Evolutionary conservation across 2,113 vertebrate species (phyloP).

Genomic region (Puffinus mauretanicus): DNA sequence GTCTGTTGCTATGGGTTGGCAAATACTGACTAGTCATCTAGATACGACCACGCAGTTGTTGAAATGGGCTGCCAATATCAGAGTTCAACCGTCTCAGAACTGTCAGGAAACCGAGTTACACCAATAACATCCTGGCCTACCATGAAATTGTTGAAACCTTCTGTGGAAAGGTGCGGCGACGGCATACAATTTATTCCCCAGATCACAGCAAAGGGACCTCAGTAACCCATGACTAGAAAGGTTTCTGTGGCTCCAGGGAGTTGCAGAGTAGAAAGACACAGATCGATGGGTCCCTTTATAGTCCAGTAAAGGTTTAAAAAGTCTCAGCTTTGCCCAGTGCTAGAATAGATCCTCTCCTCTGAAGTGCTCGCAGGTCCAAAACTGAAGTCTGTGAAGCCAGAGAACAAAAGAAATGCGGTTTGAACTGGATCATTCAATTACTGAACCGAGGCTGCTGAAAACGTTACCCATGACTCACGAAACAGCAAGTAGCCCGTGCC

Average conservation of each 20-base stretch:
- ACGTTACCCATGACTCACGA: too few relatives aligned
- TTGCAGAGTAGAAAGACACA: not conserved
- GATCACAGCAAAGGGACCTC: not conserved
- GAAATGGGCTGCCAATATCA: not conserved
- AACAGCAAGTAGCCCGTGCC: not conserved
- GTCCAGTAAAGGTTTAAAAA: not conserved
- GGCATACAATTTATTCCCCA: not conserved
- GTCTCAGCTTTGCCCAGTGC: not conserved
- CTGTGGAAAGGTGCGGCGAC: not conserved
- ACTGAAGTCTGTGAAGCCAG: not conserved
- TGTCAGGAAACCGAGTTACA: not conserved
- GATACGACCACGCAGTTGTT: not conserved
- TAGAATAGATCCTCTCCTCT: not conserved
- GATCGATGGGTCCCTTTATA: not conserved
- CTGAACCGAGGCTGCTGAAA: not conserved
- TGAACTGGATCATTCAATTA: not conserved
- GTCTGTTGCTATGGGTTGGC: not conserved
- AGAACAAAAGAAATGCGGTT: not conserved
- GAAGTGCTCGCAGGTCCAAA: not conserved
- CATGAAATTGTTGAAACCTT: not conserved
- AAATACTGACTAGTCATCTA: not conserved
- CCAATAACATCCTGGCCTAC: not conserved
- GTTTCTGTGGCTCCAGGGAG: not conserved
- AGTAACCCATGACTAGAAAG: not conserved
- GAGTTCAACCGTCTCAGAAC: not conserved